A percentile compares a stretch with the other conserved stretches of the same genome.
Evolutionary conservation across 2,888 invertebrate genomes (phyloP).

Genomic region (Xestia sexstrigata): DNA sequence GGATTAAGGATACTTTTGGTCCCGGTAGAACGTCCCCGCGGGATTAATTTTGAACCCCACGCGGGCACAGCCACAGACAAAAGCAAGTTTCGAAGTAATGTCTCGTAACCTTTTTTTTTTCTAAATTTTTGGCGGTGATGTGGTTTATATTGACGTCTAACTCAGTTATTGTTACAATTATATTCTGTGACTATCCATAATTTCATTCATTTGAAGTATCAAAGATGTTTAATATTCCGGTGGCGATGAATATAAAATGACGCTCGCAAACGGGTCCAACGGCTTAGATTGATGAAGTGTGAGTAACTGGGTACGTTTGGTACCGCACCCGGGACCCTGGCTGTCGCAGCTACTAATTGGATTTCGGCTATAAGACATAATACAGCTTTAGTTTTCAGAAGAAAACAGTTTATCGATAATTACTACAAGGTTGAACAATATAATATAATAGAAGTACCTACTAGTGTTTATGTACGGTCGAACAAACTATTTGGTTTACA

Average conservation of each 20-base stretch:
- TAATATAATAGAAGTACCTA: too few species aligned
- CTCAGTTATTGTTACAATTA: neutral
- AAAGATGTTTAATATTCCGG: constrained; percentile 43
- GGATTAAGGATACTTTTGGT: neutral
- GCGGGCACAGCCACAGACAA: neutral
- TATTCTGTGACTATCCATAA: constrained; percentile 3
- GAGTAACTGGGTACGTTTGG: neutral
- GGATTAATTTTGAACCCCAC: neutral
- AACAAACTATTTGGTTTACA: too few species aligned
- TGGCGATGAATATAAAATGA: constrained; percentile 27
- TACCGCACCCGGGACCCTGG: neutral
- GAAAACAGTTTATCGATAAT: neutral
- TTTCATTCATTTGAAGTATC: constrained; percentile 22
- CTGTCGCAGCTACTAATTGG: constrained; percentile 4
- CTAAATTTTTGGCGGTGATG: neutral
- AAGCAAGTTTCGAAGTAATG: neutral
- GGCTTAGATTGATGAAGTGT: constrained; percentile 47
- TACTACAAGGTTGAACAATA: neutral
- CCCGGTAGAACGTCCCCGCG: neutral
- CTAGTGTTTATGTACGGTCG: too few species aligned
- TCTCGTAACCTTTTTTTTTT: neutral
- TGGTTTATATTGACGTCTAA: neutral
- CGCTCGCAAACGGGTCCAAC: constrained; percentile 11
- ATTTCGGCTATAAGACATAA: neutral
- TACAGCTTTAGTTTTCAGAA: neutral